These are phyloP conservation scores for Lethenteron reissneri DNA, from an alignment of 2,113 vertebrate genomes.

Conservation along the genomic window DNA sequence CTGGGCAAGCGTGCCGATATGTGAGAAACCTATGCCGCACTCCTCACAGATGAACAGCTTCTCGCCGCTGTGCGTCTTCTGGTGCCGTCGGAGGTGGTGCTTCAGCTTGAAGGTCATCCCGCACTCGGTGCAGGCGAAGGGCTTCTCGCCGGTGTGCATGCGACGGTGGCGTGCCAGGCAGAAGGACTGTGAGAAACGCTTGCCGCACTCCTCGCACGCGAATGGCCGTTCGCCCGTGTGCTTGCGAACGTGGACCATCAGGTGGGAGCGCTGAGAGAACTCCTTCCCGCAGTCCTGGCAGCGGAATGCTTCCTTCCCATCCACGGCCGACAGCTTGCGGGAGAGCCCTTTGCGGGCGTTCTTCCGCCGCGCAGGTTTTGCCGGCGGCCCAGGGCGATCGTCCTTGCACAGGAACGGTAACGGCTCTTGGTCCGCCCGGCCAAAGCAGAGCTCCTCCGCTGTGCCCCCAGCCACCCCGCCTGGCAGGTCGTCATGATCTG, in stretches of 20 bases:
- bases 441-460: too few relatives aligned
- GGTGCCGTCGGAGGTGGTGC: constrained; percentile 6
- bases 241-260: constrained; percentile 5
- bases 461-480: too few relatives aligned
- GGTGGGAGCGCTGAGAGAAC: neutral
- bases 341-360: too few relatives aligned
- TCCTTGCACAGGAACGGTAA: too few relatives aligned
- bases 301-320: neutral
- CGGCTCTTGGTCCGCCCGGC: too few relatives aligned
- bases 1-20: neutral
- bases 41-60: neutral
- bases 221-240: constrained; percentile 2
- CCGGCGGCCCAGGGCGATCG: too few relatives aligned
- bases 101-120: constrained; percentile 5
- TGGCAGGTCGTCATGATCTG: too few relatives aligned
- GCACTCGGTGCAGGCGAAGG: neutral
- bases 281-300: constrained; percentile 2
- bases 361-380: too few relatives aligned
- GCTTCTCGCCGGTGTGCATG: constrained; percentile 5
- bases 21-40: neutral
- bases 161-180: constrained; percentile 3
- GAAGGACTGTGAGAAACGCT: constrained; percentile 1
- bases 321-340: too few relatives aligned
- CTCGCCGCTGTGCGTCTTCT: constrained; percentile 2
- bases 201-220: constrained; percentile 3